Evolutionary conservation across 2,797 vertebrate genomes (phyloP).

Genomic region (Oryzias sinensis): DNA sequence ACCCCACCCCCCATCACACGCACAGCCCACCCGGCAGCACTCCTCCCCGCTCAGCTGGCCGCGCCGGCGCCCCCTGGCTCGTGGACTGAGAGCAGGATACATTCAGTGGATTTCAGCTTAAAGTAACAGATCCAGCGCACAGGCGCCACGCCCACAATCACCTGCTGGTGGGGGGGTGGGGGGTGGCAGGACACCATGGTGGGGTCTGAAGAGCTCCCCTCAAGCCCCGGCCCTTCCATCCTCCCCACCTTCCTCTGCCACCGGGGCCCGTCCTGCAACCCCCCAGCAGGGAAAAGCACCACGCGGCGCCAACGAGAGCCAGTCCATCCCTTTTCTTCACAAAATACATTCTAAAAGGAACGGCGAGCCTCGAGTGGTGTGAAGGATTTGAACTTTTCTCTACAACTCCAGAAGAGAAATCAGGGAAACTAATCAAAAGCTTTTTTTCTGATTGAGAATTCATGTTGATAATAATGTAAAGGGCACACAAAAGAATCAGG

Average conservation of each 20-base stretch:
- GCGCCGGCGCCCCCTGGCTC: slow-evolving; percentile 80
- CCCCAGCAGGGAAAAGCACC: slow-evolving; percentile 33
- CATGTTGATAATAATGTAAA: slow-evolving; percentile 68
- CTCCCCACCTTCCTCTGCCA: background rate
- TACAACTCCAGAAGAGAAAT: slow-evolving; percentile 44
- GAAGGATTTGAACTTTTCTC: slow-evolving; percentile 60
- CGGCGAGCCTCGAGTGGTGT: slow-evolving; percentile 55
- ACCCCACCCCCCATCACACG: slow-evolving; percentile 29
- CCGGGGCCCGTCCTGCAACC: slow-evolving; percentile 2
- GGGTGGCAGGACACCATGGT: slow-evolving; percentile 13
- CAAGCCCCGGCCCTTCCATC: background rate
- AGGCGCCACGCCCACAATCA: slow-evolving; percentile 44
- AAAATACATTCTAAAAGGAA: slow-evolving; percentile 80
- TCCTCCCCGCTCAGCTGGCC: slow-evolving; percentile 79
- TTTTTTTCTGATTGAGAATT: slow-evolving; percentile 62
- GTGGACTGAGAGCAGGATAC: slow-evolving; percentile 88
- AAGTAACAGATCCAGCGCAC: slow-evolving; percentile 63
- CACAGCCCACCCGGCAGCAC: slow-evolving; percentile 55
- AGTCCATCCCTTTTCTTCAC: slow-evolving; percentile 71
- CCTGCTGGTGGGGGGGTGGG: slow-evolving; percentile 36
- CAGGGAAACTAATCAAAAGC: slow-evolving; percentile 67
- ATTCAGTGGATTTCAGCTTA: slow-evolving; percentile 84
- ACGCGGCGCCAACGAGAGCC: slow-evolving; percentile 49
- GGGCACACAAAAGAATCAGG: slow-evolving; percentile 63
- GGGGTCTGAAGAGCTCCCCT: background rate